Evolutionary conservation across 2,888 invertebrate species (phyloP), one percentile per base, ranked within the genome.

Genomic region (Phortica okadai): DNA sequence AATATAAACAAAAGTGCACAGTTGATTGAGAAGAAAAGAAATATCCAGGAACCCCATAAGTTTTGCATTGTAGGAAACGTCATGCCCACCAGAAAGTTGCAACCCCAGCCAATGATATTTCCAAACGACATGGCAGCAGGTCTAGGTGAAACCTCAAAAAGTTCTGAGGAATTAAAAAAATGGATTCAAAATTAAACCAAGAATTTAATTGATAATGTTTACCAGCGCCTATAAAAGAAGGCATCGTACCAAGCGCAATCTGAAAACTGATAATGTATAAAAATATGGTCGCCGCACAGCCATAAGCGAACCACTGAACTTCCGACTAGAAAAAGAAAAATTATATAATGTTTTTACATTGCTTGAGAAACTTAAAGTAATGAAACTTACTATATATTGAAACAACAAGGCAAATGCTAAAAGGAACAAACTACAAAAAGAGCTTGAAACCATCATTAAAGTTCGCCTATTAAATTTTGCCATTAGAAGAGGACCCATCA

Each of bases 171-270:
- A 33, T 16, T 7, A 7, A 42, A 7, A 42, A 2, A 41, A 33
- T n/a, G 2, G 33, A 33, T 45, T 54, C 45, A 7, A 44, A 75
- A 8, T 54, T 6, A 33, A 14, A 21, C 21, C 21, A 21, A n/a
- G n/a, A n/a, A n/a, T n/a, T 8, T 0, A 42, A 33, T 16, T 6
- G 42, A 25, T 33, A 1, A 56, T 10, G 0, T 45, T 3, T n/a
- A 83, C 82, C 83, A 70, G 84, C 74, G 54, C 84, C 83, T 69
- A 83, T 83, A 14, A 84, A 83, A 2, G 80, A 78, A 0, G 83
- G 84, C 77, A 84, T 79, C 0, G 84, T 76, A 11, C 77, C 83
- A 59, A 84, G 11, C 0, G 80, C 84, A 44, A 84, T 59, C 21
- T 83, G 81, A 16, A 82, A 83, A 42, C 58, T 33, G 2, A 83